Percentiles rank a stretch among this genome's conserved stretches.
Evolutionary conservation across 2,113 vertebrate species (phyloP).

Genomic region (Ciconia stormi): DNA sequence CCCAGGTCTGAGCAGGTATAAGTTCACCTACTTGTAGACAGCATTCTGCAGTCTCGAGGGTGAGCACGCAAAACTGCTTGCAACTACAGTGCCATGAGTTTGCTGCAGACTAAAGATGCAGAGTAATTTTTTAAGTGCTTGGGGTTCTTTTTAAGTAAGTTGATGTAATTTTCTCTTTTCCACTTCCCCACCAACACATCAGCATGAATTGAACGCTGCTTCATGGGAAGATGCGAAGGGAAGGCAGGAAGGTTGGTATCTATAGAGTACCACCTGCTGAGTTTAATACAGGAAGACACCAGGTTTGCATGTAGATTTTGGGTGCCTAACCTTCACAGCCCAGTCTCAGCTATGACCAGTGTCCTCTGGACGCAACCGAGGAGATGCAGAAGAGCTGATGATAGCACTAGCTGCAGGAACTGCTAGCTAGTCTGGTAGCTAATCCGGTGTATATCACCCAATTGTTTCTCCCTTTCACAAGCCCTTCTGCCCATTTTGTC

Average conservation of each 20-base stretch:
- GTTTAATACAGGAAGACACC: neutral
- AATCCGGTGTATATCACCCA: neutral
- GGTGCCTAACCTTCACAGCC: neutral
- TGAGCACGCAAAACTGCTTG: neutral
- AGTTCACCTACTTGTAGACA: neutral
- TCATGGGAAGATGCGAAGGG: neutral
- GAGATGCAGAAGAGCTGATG: neutral
- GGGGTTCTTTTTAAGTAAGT: neutral
- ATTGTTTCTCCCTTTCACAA: neutral
- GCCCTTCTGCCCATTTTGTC: neutral
- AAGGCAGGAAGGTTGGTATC: neutral
- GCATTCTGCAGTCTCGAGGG: neutral
- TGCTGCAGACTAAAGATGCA: neutral
- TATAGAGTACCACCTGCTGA: rapidly evolving
- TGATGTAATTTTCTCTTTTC: neutral
- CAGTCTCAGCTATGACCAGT: neutral
- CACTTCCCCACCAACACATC: neutral
- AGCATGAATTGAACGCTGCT: neutral
- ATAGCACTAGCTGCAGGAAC: neutral
- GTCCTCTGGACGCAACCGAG: neutral
- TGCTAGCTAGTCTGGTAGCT: neutral
- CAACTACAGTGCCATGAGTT: neutral
- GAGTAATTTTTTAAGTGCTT: neutral
- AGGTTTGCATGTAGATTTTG: neutral
- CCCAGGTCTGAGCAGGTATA: neutral